Conservation (phyloP, 2,113 vertebrate species). For the Isichthys henryi region DNA sequence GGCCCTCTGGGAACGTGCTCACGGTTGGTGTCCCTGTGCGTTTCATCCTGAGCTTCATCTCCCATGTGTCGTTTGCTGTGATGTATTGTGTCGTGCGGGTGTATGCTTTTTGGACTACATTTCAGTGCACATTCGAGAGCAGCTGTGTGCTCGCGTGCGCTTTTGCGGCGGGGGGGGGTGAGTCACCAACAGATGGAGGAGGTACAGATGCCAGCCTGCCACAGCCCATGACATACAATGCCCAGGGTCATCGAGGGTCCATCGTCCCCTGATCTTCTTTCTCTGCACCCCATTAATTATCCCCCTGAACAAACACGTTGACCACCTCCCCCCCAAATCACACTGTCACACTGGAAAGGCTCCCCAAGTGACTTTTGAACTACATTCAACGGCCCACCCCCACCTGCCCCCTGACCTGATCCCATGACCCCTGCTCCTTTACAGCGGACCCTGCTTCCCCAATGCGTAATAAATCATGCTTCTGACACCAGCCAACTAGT, state of each 20-base stretch:
- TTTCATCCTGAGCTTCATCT: not conserved
- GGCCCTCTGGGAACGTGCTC: not conserved
- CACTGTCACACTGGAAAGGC: constrained; percentile 52
- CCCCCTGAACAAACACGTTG: constrained; percentile 49
- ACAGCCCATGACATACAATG: constrained; percentile 31
- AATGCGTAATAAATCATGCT: constrained; percentile 74
- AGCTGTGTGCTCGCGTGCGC: not conserved
- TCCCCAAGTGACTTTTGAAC: constrained; percentile 58
- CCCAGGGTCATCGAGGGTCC: constrained; percentile 34
- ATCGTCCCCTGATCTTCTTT: constrained; percentile 48
- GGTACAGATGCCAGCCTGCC: constrained; percentile 35
- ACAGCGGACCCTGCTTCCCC: constrained; percentile 32
- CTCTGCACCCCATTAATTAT: constrained; percentile 45
- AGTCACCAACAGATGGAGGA: constrained; percentile 45
- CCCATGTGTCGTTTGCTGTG: not conserved
- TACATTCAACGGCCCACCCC: constrained; percentile 56
- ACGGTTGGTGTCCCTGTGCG: not conserved
- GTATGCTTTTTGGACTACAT: not conserved
- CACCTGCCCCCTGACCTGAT: constrained; percentile 51
- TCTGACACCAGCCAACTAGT: constrained; percentile 37
- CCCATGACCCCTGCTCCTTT: constrained; percentile 36
- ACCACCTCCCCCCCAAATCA: constrained; percentile 57
- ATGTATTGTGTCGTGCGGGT: not conserved
- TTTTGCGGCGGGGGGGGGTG: constrained; percentile 12
- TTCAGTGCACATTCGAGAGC: constrained; percentile 39